Conservation (phyloP, 2,113 vertebrate genomes). For the Leucosticte australis region DNA sequence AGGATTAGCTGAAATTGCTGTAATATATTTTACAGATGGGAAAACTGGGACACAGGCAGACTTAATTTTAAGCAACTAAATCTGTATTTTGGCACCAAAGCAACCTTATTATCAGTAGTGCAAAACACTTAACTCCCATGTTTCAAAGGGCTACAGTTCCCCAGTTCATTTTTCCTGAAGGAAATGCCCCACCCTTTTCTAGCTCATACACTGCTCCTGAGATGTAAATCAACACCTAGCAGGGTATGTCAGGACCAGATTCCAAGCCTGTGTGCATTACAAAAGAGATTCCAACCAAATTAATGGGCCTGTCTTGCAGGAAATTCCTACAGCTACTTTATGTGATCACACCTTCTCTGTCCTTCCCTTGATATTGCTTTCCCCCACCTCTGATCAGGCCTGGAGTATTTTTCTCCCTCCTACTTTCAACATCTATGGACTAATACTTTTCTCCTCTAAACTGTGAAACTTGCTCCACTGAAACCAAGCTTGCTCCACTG, state of each 20-base stretch:
- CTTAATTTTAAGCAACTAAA: conserved; percentile 58
- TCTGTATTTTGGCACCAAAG: conserved; percentile 51
- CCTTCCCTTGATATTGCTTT: neutral
- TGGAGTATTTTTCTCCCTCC: neutral
- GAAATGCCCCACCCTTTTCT: neutral
- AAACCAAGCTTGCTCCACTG: neutral
- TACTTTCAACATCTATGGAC: rapidly evolving
- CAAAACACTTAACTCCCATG: neutral
- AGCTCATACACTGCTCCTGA: neutral
- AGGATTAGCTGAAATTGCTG: conserved; percentile 60
- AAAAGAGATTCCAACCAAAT: neutral
- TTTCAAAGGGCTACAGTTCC: neutral
- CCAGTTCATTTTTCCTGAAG: neutral
- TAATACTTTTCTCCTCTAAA: neutral
- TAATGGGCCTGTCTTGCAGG: rapidly evolving
- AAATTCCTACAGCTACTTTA: neutral
- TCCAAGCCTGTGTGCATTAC: too few species aligned
- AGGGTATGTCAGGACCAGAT: neutral
- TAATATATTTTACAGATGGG: conserved; percentile 56
- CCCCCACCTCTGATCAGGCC: neutral
- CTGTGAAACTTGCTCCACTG: neutral
- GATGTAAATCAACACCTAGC: neutral
- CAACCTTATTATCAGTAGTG: neutral
- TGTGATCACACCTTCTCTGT: neutral
- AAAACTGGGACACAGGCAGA: conserved; percentile 49